These are phyloP conservation scores for Enteromius argenteus DNA, from an alignment of 2,797 vertebrate genomes.

Conservation along the genomic window DNA sequence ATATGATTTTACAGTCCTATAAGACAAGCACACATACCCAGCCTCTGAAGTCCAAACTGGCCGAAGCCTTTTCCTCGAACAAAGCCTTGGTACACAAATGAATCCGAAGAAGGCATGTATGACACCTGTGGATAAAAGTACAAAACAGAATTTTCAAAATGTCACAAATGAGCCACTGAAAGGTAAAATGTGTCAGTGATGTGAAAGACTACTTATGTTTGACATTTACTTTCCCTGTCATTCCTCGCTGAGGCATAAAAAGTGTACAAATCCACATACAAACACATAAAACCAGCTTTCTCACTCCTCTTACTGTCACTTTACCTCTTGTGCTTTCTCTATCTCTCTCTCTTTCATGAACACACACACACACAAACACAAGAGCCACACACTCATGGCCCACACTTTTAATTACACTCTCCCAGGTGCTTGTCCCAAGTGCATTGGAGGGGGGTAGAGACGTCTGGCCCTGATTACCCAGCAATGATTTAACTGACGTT, in stretches of 20 bases:
- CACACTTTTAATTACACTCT: slow-evolving; percentile 68
- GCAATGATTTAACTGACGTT: slow-evolving; percentile 85
- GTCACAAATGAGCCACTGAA: slow-evolving; percentile 72
- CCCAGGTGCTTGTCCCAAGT: slow-evolving; percentile 61
- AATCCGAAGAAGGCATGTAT: slow-evolving; percentile 90
- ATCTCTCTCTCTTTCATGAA: slow-evolving; percentile 25
- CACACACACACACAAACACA: slow-evolving; percentile 2
- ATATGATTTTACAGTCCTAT: not conserved
- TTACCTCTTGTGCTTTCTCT: not conserved
- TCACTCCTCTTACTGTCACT: not conserved
- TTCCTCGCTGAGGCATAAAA: slow-evolving; percentile 37
- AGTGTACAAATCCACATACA: slow-evolving; percentile 22
- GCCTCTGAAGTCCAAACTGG: slow-evolving; percentile 96
- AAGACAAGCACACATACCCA: slow-evolving; percentile 82
- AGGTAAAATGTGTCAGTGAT: slow-evolving; percentile 72
- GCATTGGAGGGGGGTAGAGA: slow-evolving; percentile 63
- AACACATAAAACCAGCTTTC: slow-evolving; percentile 5
- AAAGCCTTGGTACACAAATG: slow-evolving; percentile 96
- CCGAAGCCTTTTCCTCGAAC: slow-evolving; percentile 97
- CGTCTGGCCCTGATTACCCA: slow-evolving; percentile 80
- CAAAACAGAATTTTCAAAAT: slow-evolving; percentile 70
- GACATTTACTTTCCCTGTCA: slow-evolving; percentile 72
- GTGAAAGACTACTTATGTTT: slow-evolving; percentile 68
- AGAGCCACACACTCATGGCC: slow-evolving; percentile 48
- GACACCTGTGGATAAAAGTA: slow-evolving; percentile 84